Evolutionary conservation across 2,888 invertebrate species (phyloP).

Genomic region (Volucella zonaria): DNA sequence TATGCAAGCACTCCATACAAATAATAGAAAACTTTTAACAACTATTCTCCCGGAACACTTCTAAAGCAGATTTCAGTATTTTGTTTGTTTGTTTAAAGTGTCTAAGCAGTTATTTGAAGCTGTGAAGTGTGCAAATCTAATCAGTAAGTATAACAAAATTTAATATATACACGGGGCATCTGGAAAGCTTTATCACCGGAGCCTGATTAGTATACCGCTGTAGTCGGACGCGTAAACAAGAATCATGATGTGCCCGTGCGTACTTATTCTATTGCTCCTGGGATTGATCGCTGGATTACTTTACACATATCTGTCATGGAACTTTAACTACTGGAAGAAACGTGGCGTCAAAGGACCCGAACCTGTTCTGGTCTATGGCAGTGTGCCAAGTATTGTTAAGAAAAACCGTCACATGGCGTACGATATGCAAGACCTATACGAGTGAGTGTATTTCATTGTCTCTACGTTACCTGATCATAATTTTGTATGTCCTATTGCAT

Average conservation of each 20-base stretch:
- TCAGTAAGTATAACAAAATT: too few species aligned
- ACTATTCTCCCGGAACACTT: too few species aligned
- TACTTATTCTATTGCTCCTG: neutral
- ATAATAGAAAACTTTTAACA: too few species aligned
- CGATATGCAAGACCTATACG: constrained; percentile 51
- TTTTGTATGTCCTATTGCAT: too few species aligned
- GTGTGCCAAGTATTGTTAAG: constrained; percentile 35
- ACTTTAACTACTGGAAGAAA: constrained; percentile 54
- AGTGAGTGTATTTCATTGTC: constrained; percentile 25
- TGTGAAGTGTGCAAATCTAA: too few species aligned
- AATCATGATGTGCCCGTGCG: constrained; percentile 3
- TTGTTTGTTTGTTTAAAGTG: too few species aligned
- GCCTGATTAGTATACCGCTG: neutral
- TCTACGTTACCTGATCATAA: too few species aligned
- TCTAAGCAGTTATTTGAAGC: too few species aligned
- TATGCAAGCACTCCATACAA: too few species aligned
- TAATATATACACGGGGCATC: too few species aligned
- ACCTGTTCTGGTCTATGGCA: constrained; percentile 36
- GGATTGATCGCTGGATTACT: neutral
- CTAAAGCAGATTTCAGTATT: too few species aligned
- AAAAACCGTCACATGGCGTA: constrained; percentile 32
- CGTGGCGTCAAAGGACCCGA: constrained; percentile 45
- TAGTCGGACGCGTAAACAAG: neutral
- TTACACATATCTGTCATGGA: constrained; percentile 48
- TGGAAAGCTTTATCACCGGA: too few species aligned